Conservation (phyloP, 2,888 invertebrate genomes). For the Tipula lateralis region DNA sequence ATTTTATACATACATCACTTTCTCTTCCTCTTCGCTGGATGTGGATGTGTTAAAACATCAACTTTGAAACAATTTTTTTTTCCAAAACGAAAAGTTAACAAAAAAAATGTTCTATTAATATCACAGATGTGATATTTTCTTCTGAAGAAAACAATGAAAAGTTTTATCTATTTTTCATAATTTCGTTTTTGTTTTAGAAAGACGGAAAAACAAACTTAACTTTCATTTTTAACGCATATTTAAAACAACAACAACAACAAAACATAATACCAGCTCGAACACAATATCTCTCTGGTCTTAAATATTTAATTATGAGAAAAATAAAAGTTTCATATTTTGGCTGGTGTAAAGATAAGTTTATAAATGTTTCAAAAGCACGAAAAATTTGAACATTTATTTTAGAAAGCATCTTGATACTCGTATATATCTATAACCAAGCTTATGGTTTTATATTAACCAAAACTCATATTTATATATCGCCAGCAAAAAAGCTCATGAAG, state of each 20-base stretch:
- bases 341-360: not conserved
- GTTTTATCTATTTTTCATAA: constrained; percentile 19
- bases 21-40: not conserved
- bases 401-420: not conserved
- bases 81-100: not conserved
- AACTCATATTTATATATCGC: not conserved
- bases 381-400: not conserved
- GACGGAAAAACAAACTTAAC: not conserved
- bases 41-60: not conserved
- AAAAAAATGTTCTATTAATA: not conserved
- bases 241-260: not conserved
- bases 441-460: not conserved
- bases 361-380: not conserved
- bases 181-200: not conserved
- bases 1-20: not conserved
- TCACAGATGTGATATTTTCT: not conserved
- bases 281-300: not conserved
- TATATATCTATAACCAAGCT: not conserved
- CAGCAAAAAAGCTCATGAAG: not conserved
- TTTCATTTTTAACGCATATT: not conserved
- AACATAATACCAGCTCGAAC: not conserved
- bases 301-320: constrained; percentile 15
- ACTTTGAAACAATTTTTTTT: not conserved
- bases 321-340: not conserved
- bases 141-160: not conserved